Evolutionary conservation across 1,140 invertebrate genomes (phyloP).

Genomic region (Vanessa tameamea): DNA sequence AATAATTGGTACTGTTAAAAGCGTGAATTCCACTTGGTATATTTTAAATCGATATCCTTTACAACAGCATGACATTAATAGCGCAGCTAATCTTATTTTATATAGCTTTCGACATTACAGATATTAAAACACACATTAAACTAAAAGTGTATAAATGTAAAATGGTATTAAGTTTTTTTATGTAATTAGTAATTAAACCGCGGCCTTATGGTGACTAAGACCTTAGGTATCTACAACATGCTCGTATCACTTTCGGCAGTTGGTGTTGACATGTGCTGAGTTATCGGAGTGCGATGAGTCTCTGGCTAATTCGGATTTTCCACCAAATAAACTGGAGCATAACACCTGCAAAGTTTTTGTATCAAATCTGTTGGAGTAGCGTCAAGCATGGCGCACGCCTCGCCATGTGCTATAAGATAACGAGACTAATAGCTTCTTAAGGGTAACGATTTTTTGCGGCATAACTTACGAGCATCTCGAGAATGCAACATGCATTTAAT

Average conservation of each 20-base stretch:
- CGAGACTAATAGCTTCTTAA: constrained; percentile 49
- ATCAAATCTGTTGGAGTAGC: constrained; percentile 56
- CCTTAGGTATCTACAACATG: background rate
- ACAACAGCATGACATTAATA: too few species aligned
- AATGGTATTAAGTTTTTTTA: too few species aligned
- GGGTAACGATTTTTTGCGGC: constrained; percentile 31
- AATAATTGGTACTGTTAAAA: too few species aligned
- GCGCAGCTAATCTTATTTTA: too few species aligned
- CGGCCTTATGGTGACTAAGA: too few species aligned
- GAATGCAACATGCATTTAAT: constrained; percentile 43
- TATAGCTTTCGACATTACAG: too few species aligned
- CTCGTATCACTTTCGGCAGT: constrained; percentile 21
- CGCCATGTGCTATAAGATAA: constrained; percentile 61
- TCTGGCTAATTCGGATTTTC: constrained; percentile 50
- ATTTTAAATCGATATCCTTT: too few species aligned
- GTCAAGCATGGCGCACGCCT: constrained; percentile 51
- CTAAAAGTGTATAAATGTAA: too few species aligned
- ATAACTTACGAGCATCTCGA: constrained; percentile 18
- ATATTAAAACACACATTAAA: too few species aligned
- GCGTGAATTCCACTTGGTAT: too few species aligned
- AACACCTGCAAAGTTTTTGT: constrained; percentile 47
- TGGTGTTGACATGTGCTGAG: constrained; percentile 62
- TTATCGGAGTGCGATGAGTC: constrained; percentile 30
- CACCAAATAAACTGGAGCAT: constrained; percentile 6
- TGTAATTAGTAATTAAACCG: too few species aligned